These are phyloP conservation scores for human DNA, from an alignment of 2,113 vertebrate species.

Conservation along the genomic window GRCh38 chr12:78916001-78916500, in stretches of 20 bases:
- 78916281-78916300: neutral
- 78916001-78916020: conserved; percentile 39
- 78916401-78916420: neutral
- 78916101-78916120: neutral
- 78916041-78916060: conserved; percentile 51
- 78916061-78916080: neutral
- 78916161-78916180: neutral
- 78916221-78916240: conserved; percentile 35
- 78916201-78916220: neutral
- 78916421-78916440: neutral
- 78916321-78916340: neutral
- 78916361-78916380: neutral
- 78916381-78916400: neutral
- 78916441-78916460: neutral
- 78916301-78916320: neutral
- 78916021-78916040: conserved; percentile 24
- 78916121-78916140: neutral
- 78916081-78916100: neutral
- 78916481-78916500: conserved; percentile 34
- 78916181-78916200: conserved; percentile 5
- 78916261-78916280: neutral
- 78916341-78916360: neutral
- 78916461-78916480: neutral
- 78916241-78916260: neutral
- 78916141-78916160: neutral